These are phyloP conservation scores for Oasisia sp. DNA, from an alignment of 2,888 invertebrate genomes.

Conservation along the genomic window DNA sequence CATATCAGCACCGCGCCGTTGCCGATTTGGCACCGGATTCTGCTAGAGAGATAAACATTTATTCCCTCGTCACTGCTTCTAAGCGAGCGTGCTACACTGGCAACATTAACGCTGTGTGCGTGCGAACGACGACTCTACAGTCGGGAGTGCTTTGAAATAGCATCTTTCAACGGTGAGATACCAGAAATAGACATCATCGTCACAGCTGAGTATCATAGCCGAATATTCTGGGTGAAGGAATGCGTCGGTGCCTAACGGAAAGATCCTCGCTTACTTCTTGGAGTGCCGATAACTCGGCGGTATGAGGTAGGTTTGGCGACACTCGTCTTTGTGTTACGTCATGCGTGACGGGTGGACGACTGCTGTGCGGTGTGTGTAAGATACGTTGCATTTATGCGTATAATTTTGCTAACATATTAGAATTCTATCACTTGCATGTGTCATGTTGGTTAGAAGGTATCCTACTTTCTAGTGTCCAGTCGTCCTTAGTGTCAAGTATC, in stretches of 20 bases:
- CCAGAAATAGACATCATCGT: neutral
- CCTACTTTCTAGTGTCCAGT: neutral
- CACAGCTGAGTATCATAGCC: neutral
- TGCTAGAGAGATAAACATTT: neutral
- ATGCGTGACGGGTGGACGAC: neutral
- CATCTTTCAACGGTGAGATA: neutral
- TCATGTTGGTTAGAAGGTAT: neutral
- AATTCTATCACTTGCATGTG: neutral
- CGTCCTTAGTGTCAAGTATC: too few relatives aligned
- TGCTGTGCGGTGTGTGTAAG: neutral
- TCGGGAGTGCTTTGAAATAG: neutral
- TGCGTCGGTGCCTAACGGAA: neutral
- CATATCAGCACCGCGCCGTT: neutral
- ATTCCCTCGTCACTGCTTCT: neutral
- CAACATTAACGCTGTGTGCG: neutral
- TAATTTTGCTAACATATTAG: neutral
- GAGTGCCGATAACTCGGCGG: neutral
- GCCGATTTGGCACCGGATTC: neutral
- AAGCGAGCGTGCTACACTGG: neutral
- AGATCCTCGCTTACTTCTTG: neutral
- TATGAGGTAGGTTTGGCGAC: neutral
- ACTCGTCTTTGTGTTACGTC: neutral
- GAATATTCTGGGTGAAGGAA: conserved; percentile 2
- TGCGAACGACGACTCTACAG: neutral
- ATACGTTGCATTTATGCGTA: neutral